Conservation (phyloP, 2,888 invertebrate genomes). For the Mesopsocus fuscifrons region DNA sequence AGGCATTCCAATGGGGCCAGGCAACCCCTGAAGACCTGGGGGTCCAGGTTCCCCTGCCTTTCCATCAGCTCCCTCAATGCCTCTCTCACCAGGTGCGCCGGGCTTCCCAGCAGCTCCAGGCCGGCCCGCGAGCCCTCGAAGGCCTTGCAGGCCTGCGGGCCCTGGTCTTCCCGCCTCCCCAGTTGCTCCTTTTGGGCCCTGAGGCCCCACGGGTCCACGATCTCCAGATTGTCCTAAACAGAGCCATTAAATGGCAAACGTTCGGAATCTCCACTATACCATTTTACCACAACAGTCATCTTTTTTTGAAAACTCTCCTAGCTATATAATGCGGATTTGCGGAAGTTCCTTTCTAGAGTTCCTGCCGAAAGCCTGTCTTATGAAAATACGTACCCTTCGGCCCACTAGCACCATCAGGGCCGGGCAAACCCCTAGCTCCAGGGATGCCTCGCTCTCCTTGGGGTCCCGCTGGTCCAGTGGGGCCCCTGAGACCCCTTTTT, state of each 20-base stretch:
- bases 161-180: conserved; percentile 40
- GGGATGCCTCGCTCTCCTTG: conserved; percentile 48
- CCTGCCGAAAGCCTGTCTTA: no score
- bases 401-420: conserved; percentile 54
- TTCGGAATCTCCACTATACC: no score
- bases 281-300: no score
- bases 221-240: conserved; percentile 40
- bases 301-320: no score
- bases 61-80: conserved; percentile 59
- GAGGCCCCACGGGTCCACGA: conserved; percentile 32
- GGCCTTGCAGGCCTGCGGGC: conserved; percentile 34
- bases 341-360: no score
- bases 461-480: conserved; percentile 49
- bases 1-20: conserved; percentile 55
- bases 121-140: conserved; percentile 42
- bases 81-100: conserved; percentile 51
- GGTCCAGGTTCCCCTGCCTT: conserved; percentile 66
- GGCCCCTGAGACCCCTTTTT: conserved; percentile 58
- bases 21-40: conserved; percentile 60
- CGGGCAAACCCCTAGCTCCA: conserved; percentile 48
- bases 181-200: conserved; percentile 39
- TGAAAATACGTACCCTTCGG: conserved; percentile 40
- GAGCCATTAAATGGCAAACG: conserved; percentile 16
- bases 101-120: conserved; percentile 47
- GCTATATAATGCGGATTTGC: no score